Evolutionary conservation across 1,140 invertebrate genomes (phyloP).

Genomic region (Zaprionus taronus): DNA sequence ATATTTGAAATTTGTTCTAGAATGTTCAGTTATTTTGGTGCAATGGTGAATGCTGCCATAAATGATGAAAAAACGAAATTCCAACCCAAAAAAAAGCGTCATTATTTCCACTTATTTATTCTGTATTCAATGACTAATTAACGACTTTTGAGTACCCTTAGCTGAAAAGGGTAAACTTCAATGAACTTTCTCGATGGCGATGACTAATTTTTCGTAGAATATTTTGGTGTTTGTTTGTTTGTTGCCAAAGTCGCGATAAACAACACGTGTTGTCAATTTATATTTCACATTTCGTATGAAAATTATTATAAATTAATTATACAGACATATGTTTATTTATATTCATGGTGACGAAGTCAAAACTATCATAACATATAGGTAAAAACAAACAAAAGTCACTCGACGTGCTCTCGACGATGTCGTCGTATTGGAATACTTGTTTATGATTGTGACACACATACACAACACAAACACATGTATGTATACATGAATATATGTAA

Average conservation of each 20-base stretch:
- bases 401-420: not conserved
- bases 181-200: constrained; percentile 52
- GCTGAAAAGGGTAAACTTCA: constrained; percentile 5
- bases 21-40: no score
- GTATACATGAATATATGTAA: not conserved
- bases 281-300: constrained; percentile 7
- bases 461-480: not conserved
- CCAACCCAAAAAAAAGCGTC: no score
- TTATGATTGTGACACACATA: not conserved
- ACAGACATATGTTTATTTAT: constrained; percentile 6
- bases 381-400: constrained; percentile 61
- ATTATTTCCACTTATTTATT: not conserved
- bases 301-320: constrained; percentile 7
- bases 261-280: constrained; percentile 57
- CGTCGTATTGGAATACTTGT: constrained; percentile 4
- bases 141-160: not conserved
- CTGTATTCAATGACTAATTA: constrained; percentile 10
- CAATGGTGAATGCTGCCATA: no score
- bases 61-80: no score
- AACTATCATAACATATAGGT: constrained; percentile 23
- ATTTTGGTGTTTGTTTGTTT: constrained; percentile 28
- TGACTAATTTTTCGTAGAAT: constrained; percentile 47
- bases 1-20: no score
- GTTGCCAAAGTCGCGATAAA: constrained; percentile 36
- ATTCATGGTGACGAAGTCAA: constrained; percentile 35